Conservation (phyloP, 2,888 invertebrate genomes). For the Pomacea canaliculata region DNA sequence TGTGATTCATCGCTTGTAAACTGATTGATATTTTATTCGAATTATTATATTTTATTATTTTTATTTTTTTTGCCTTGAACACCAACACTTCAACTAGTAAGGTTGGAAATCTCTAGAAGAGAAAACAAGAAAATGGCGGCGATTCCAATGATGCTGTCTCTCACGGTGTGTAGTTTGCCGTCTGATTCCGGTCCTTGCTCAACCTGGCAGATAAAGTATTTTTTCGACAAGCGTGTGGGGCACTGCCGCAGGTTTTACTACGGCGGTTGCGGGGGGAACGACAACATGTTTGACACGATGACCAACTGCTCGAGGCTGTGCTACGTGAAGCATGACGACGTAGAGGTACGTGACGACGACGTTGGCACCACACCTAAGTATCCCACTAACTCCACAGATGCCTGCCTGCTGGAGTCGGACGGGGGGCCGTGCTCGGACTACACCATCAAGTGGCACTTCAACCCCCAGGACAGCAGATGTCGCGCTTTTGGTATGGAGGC, state of each 20-base stretch:
- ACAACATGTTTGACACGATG: conserved; percentile 78
- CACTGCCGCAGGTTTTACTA: conserved; percentile 81
- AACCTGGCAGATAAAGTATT: conserved; percentile 74
- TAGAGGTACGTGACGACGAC: background rate
- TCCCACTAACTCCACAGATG: conserved; percentile 78
- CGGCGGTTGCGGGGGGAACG: conserved; percentile 71
- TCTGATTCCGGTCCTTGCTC: conserved; percentile 77
- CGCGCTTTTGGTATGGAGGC: conserved; percentile 78
- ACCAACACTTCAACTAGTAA: too few relatives aligned
- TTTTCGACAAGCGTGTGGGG: conserved; percentile 78
- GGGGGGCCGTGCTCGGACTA: conserved; percentile 72
- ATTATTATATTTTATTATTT: too few relatives aligned
- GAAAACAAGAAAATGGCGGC: conserved; percentile 9
- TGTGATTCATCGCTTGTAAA: too few relatives aligned
- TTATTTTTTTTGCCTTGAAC: too few relatives aligned
- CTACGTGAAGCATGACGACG: conserved; percentile 13
- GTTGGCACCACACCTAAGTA: conserved; percentile 69
- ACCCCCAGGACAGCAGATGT: conserved; percentile 76
- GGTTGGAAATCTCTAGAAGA: background rate
- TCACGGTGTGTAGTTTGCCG: conserved; percentile 29
- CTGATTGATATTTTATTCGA: too few relatives aligned
- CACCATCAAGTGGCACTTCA: conserved; percentile 57
- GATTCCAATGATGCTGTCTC: conserved; percentile 28
- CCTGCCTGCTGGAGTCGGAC: conserved; percentile 65
- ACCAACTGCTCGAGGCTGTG: conserved; percentile 80